Percentiles rank a stretch among this genome's conserved stretches.
Evolutionary conservation across 1,140 invertebrate genomes (phyloP).

Genomic region (Eurytemora carolleeae): DNA sequence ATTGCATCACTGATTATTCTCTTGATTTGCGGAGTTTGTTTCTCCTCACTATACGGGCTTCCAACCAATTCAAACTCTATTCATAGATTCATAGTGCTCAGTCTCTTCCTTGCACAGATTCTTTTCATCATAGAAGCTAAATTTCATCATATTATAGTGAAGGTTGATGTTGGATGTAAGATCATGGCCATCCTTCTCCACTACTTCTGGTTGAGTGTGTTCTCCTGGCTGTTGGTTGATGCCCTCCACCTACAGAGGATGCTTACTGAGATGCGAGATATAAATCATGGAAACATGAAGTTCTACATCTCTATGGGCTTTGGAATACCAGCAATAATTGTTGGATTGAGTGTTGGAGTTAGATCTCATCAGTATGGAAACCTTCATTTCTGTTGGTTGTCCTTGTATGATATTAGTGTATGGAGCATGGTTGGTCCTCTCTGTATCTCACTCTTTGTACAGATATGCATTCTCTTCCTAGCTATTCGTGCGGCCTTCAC

Average conservation of each 20-base stretch:
- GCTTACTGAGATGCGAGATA: constrained; percentile 82
- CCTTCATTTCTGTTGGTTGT: constrained; percentile 72
- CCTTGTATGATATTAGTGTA: constrained; percentile 67
- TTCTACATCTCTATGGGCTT: constrained; percentile 90
- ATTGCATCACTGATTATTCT: constrained; percentile 46
- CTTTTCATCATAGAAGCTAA: constrained; percentile 70
- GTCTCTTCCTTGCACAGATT: constrained; percentile 60
- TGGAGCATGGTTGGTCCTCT: constrained; percentile 77
- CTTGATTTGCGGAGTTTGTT: constrained; percentile 37
- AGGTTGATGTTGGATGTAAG: constrained; percentile 47
- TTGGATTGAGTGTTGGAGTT: constrained; percentile 72
- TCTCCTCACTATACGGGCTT: constrained; percentile 50
- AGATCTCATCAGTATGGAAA: constrained; percentile 88
- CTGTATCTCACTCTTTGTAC: constrained; percentile 47
- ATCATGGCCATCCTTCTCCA: constrained; percentile 73
- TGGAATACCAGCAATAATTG: constrained; percentile 73
- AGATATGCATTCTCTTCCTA: constrained; percentile 55
- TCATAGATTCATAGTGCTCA: constrained; percentile 74
- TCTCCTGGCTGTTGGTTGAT: constrained; percentile 76
- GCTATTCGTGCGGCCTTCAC: constrained; percentile 74
- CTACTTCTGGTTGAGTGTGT: constrained; percentile 70
- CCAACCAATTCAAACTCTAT: constrained; percentile 84
- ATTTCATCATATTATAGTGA: constrained; percentile 44
- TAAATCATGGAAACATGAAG: constrained; percentile 82
- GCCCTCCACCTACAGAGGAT: constrained; percentile 79